Base-by-base conservation (phyloP, 2,888 invertebrate species). In the Drosophila paranaensis region DNA sequence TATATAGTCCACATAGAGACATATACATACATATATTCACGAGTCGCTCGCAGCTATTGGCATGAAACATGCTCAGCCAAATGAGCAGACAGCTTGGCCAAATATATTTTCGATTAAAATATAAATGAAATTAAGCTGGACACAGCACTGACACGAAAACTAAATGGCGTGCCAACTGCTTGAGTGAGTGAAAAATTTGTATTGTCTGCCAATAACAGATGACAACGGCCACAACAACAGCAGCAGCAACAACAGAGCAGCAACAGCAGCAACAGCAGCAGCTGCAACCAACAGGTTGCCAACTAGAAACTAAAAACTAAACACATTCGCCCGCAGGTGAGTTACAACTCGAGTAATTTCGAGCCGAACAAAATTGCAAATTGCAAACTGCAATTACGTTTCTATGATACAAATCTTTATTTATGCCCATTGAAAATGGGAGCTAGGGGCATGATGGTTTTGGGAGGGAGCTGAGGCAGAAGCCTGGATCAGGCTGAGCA, bases 101-200 rank as follows among this genome's bases (percentile, higher is more conserved):
- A 65, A 78, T 75, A 79, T 79, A 83, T 87, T 84, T 84, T 87
- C 89, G 84, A 89, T 84, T 87, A 89, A 83, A 83, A 83, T 81
- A 71, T 76, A 86, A 89, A 83, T 83, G 71, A 87, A 81, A 84
- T 84, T 89, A 76, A 78, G 88, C 87, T 87, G 87, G 88, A 86
- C 87, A 71, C 72, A 66, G 67, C 77, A 71, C 77, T 82, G 87
- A 82, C 87, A 81, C 67, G 64, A 88, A 86, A 78, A 80, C 57
- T 73, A 69, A 72, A 78, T 74, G 64, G 87, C 73, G 68, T 88
- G 82, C 82, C 86, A 88, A 83, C 56, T 71, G 86, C 14, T 45
- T 45, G 25, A 69, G 60, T 66, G 62, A 66, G 60, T 71, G 56
- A 54, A 50, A 57, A 61, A 56, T 61, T 71, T 57, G 54, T 76